These are phyloP conservation scores for Antidorcas marsupialis DNA, from an alignment of 2,113 vertebrate genomes.

Conservation along the genomic window DNA sequence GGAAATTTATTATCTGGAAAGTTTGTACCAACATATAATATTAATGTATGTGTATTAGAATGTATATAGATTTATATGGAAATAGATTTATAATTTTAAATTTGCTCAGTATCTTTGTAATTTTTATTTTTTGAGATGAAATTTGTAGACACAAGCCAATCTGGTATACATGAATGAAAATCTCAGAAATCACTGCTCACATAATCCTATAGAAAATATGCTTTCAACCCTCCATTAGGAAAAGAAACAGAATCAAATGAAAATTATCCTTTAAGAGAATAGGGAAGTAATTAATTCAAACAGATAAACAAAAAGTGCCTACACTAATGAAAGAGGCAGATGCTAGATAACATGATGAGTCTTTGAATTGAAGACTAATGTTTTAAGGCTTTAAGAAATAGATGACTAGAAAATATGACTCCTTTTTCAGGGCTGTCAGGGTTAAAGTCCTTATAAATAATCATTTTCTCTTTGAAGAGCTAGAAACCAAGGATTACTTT, in stretches of 20 bases:
- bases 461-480: conserved; percentile 29
- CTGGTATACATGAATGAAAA: not conserved
- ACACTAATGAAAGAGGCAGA: conserved; percentile 28
- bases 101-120: not conserved
- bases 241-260: conserved; percentile 32
- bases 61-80: not conserved
- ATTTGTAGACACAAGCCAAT: conserved; percentile 4
- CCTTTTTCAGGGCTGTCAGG: not conserved
- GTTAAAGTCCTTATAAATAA: conserved; percentile 27
- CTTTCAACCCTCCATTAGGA: not conserved
- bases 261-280: not conserved
- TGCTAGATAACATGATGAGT: not conserved
- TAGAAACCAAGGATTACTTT: not conserved
- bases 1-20: not conserved
- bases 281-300: not conserved
- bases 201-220: not conserved
- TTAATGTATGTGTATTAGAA: not conserved
- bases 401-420: conserved; percentile 6
- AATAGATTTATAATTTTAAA: not conserved
- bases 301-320: conserved; percentile 31
- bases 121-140: conserved; percentile 2
- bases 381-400: conserved; percentile 17
- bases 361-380: not conserved
- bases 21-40: not conserved
- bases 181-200: not conserved